Percentiles rank a stretch among this genome's conserved stretches.
These are phyloP conservation scores for Camptogramma bilineatum DNA, from an alignment of 2,888 invertebrate species.

Conservation along the genomic window DNA sequence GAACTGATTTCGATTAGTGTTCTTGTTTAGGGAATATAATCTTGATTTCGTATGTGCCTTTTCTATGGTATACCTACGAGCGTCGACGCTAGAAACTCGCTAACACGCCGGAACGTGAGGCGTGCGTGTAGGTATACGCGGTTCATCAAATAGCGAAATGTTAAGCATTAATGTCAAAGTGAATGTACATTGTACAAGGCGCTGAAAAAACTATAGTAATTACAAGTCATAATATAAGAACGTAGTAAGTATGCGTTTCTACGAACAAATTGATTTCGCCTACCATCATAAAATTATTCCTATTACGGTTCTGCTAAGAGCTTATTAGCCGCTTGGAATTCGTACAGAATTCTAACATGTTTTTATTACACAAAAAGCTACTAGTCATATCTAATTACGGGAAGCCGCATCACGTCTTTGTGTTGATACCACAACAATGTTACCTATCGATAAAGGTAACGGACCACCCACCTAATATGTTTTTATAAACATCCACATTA, in stretches of 20 bases:
- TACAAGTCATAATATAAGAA: neutral
- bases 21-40: neutral
- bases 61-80: neutral
- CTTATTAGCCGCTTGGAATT: slow-evolving; percentile 24
- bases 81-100: too few species aligned
- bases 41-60: neutral
- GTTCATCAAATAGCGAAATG: neutral
- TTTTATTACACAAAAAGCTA: slow-evolving; percentile 19
- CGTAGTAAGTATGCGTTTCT: neutral
- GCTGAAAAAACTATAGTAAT: neutral
- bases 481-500: slow-evolving; percentile 10
- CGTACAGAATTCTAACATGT: slow-evolving; percentile 13
- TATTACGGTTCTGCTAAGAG: slow-evolving; percentile 13
- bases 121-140: too few species aligned
- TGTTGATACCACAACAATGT: slow-evolving; percentile 40
- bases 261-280: slow-evolving; percentile 14
- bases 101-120: too few species aligned
- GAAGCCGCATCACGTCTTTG: slow-evolving; percentile 49
- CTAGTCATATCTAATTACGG: slow-evolving; percentile 45
- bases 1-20: neutral
- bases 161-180: neutral
- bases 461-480: slow-evolving; percentile 39
- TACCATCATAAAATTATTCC: neutral
- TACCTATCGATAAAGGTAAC: slow-evolving; percentile 33
- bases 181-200: neutral